Percentiles rank a stretch among this genome's conserved stretches.
Evolutionary conservation across 2,113 vertebrate genomes (phyloP).

Genomic region (Cyprinodon brontotheroides): DNA sequence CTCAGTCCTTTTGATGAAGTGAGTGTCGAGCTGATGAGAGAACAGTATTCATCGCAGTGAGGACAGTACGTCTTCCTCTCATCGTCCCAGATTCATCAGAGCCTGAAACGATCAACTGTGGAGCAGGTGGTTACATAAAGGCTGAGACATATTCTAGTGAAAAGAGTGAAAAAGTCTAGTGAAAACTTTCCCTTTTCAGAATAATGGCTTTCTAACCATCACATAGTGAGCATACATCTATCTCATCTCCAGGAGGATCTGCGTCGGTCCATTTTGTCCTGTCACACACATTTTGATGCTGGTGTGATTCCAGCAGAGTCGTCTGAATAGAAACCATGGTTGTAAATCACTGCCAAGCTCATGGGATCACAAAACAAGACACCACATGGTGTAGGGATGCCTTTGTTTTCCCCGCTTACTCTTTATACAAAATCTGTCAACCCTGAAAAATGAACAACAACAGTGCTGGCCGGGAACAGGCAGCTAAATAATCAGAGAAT

Average conservation of each 20-base stretch:
- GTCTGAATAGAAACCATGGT: conserved; percentile 8
- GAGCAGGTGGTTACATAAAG: conserved; percentile 18
- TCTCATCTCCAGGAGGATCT: not conserved
- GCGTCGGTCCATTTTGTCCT: conserved; percentile 9
- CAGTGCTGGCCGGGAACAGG: conserved; percentile 7
- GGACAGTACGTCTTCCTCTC: conserved; percentile 4
- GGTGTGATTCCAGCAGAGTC: conserved; percentile 11
- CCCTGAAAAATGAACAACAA: conserved; percentile 48
- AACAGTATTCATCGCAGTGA: conserved; percentile 20
- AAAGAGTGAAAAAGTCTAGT: not conserved
- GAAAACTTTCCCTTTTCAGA: not conserved
- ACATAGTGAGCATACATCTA: conserved; percentile 9
- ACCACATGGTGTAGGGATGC: conserved; percentile 34
- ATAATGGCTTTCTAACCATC: not conserved
- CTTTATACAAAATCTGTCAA: conserved; percentile 54
- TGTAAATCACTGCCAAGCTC: conserved; percentile 18
- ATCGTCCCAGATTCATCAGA: conserved; percentile 42
- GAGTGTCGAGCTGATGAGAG: not conserved
- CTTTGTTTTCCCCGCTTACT: conserved; percentile 46
- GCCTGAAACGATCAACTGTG: conserved; percentile 59
- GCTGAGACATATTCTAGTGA: conserved; percentile 5
- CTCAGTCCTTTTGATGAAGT: conserved; percentile 8
- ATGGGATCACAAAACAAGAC: conserved; percentile 37
- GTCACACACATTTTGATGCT: conserved; percentile 4
- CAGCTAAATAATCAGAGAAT: conserved; percentile 21